Evolutionary conservation across 1,140 invertebrate species (phyloP).

Genomic region (Tetramorium simillimum): DNA sequence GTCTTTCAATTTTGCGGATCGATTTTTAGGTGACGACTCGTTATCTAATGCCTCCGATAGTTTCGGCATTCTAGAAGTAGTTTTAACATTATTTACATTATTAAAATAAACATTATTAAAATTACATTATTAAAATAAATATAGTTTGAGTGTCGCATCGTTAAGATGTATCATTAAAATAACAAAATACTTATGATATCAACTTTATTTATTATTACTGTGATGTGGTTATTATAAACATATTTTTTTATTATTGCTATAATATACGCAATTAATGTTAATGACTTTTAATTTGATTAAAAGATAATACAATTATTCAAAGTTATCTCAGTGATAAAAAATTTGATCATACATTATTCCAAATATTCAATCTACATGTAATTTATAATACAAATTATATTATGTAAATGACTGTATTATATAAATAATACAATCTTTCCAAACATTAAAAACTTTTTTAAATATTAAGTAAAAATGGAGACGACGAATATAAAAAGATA

Average conservation of each 20-base stretch:
- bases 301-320: not conserved
- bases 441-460: not conserved
- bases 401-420: not conserved
- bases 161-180: not conserved
- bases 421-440: not conserved
- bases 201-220: not conserved
- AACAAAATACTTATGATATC: not conserved
- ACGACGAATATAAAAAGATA: not conserved
- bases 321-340: not conserved
- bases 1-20: conserved; percentile 82
- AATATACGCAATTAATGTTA: not conserved
- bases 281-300: not conserved
- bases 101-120: not conserved
- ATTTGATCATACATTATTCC: not conserved
- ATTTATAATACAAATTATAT: not conserved
- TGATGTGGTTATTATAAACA: not conserved
- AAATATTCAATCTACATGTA: not conserved
- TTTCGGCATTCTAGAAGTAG: conserved; percentile 73
- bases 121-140: not conserved
- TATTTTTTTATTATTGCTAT: not conserved
- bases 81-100: not conserved
- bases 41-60: conserved; percentile 73
- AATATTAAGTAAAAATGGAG: not conserved
- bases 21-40: conserved; percentile 79
- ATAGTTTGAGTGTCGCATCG: not conserved